These are phyloP conservation scores for Daubentonia madagascariensis DNA, from an alignment of 2,113 vertebrate genomes.

Conservation along the genomic window DNA sequence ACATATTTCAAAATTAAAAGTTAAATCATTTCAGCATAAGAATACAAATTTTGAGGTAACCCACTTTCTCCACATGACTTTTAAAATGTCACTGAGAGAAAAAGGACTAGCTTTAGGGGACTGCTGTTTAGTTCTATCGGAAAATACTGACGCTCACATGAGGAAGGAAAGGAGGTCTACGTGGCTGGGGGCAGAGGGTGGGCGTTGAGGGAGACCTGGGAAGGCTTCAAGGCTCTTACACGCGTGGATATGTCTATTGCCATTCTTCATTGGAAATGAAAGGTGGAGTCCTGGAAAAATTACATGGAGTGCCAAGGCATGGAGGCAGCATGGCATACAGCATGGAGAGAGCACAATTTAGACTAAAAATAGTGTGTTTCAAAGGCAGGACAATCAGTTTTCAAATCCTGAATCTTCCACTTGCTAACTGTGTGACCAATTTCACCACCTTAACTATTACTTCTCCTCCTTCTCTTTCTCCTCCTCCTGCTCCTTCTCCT, in stretches of 20 bases:
- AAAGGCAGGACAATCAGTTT: neutral
- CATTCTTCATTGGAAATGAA: neutral
- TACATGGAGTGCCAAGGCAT: neutral
- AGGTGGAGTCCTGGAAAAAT: neutral
- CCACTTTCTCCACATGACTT: neutral
- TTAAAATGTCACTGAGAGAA: neutral
- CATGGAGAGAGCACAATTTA: neutral
- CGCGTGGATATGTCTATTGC: neutral
- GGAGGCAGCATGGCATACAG: too few species aligned
- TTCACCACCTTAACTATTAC: neutral
- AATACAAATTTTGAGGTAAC: neutral
- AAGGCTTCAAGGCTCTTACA: neutral
- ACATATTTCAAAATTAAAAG: neutral
- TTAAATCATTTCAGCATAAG: neutral
- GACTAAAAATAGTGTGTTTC: neutral
- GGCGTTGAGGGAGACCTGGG: neutral
- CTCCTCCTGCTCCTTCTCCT: neutral
- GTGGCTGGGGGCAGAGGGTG: too few species aligned
- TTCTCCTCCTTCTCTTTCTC: neutral
- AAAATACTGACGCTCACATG: neutral
- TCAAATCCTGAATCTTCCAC: neutral
- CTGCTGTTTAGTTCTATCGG: neutral
- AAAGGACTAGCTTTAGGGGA: neutral
- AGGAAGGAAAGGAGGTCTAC: neutral
- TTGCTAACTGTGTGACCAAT: neutral